Base-by-base conservation (phyloP, 2,797 vertebrate species). In the Nothura maculosa region DNA sequence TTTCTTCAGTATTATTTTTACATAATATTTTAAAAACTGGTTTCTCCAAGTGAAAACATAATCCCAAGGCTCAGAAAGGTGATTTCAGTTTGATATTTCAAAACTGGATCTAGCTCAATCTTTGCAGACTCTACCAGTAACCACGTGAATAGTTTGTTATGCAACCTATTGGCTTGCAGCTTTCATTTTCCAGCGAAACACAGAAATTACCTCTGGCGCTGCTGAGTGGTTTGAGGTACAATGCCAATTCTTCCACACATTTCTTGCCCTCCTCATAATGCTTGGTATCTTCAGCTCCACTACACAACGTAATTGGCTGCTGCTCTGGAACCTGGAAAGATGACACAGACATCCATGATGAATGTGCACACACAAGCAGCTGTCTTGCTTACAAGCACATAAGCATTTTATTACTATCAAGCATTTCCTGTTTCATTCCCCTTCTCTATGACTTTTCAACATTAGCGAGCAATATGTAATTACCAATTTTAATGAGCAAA, bases 141-240 rank as follows among this genome's bases (percentile, higher is more conserved):
- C 20, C 5, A 61, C 21, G 47, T 43, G 36, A 8, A 36, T 21
- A 52, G 24, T 20, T 54, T 42, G 18, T 10, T 79, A 48, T 28
- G 13, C 32, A 45, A 38, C 19, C 54, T 57, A n/a, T 40, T 38
- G 78, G 34, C 66, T 92, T 67, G n/a, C 32, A 67, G 13, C 30
- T 82, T 61, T 80, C 36, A 40, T 55, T 86, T 81, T 70, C 50
- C 58, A 82, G 76, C 7, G 15, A 85, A 89, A 12, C 1, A 63
- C 18, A 79, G 22, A 18, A 87, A 85, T 94, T 98, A 99, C 99
- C 99, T 99, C 99, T 97, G 5, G 99, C 99, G 78, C 98, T 99
- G 98, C 99, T 99, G 96, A 99, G 99, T 91, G 99, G 99, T 98
- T 99, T 99, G 96, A 99, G 99, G 97, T 99, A 99, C 94, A 99